Evolutionary conservation across 2,797 vertebrate genomes (phyloP), one percentile per base, ranked within the genome.

Genomic region (Anas bahamensis): DNA sequence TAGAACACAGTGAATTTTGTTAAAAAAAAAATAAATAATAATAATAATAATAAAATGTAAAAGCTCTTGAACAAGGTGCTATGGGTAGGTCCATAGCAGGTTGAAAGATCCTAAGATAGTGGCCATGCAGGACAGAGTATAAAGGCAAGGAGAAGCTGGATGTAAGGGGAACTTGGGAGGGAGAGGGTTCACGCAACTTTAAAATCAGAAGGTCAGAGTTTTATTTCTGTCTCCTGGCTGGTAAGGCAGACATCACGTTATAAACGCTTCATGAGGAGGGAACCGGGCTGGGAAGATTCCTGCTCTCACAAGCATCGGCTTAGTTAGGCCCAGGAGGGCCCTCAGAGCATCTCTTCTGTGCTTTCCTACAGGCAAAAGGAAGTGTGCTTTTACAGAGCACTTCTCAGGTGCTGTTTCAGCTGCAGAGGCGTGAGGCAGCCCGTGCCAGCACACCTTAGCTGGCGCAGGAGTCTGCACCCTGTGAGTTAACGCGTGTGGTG

Each of bases 401-500:
- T 59, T 82, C 29, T 11, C 56, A 86, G 63, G 46, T 61, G 56
- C 63, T 64, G 24, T 69, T 81, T 61, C 24, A 86, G 65, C 66
- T 65, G 55, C 41, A 18, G 19, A 53, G 17, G 10, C 4, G 1
- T 42, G 61, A 78, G 59, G 44, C 82, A 81, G 77, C 41, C 41
- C 17, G 21, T 35, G 59, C 52, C n/a, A 55, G 23, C 23, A 57
- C 22, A 5, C 83, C 56, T 69, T 18, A 9, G 61, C 61, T 86
- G 61, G 19, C 1, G 0, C 5, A 12, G 28, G 55, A 75, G 10
- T 21, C 50, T 44, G 6, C 9, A 5, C 22, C 63, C 24, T 17
- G 19, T 0, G 3, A 65, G 16, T 10, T 42, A 17, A 24, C 14
- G 4, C 14, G 0, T 2, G 16, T 35, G 11, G 13, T 73, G 11